Evolutionary conservation across 2,797 vertebrate genomes (phyloP).

Genomic region (Sebastes variabilis): DNA sequence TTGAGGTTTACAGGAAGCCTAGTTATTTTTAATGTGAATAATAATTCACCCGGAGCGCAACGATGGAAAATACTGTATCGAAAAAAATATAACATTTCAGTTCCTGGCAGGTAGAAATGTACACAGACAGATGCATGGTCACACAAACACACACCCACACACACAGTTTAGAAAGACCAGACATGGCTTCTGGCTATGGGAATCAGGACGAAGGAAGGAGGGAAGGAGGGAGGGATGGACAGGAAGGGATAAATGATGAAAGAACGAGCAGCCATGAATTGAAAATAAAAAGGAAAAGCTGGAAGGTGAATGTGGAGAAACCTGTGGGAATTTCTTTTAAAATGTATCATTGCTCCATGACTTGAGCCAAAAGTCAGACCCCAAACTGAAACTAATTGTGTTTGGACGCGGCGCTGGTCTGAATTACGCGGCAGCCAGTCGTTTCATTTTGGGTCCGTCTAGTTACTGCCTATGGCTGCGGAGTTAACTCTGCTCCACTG

Average conservation of each 20-base stretch:
- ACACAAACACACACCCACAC: slow-evolving; percentile 13
- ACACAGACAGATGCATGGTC: slow-evolving; percentile 41
- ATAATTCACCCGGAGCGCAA: slow-evolving; percentile 60
- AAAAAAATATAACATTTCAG: slow-evolving; percentile 54
- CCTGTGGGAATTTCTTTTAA: slow-evolving; percentile 36
- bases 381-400: slow-evolving; percentile 45
- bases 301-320: slow-evolving; percentile 49
- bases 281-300: slow-evolving; percentile 46
- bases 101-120: slow-evolving; percentile 52
- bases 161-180: slow-evolving; percentile 18
- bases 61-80: slow-evolving; percentile 72
- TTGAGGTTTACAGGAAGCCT: slow-evolving; percentile 71
- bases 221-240: slow-evolving; percentile 29
- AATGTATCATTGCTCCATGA: slow-evolving; percentile 16
- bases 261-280: slow-evolving; percentile 34
- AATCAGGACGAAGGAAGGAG: background rate
- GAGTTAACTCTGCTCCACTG: slow-evolving; percentile 23
- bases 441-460: slow-evolving; percentile 15
- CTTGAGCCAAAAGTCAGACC: slow-evolving; percentile 42
- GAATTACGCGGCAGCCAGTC: slow-evolving; percentile 19
- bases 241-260: slow-evolving; percentile 57
- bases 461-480: slow-evolving; percentile 26
- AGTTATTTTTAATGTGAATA: slow-evolving; percentile 71
- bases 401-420: slow-evolving; percentile 27
- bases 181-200: slow-evolving; percentile 8